These are phyloP conservation scores for Eupeodes latifasciatus DNA, from an alignment of 2,888 invertebrate genomes.

Conservation along the genomic window DNA sequence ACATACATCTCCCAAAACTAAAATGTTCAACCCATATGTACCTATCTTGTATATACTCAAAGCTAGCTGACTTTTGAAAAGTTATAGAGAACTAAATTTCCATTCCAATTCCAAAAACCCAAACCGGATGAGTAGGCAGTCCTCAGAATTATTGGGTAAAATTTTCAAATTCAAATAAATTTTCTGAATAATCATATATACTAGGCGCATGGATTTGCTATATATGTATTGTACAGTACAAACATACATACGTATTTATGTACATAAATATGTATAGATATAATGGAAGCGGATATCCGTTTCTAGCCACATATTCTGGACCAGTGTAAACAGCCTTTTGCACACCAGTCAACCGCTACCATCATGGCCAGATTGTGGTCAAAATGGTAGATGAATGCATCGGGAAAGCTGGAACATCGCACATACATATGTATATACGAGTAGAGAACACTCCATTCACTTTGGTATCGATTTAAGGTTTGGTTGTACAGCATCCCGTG, in stretches of 20 bases:
- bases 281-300: constrained; percentile 50
- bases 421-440: not conserved
- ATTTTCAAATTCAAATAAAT: constrained; percentile 67
- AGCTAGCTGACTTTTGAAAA: not conserved
- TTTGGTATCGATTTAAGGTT: constrained; percentile 53
- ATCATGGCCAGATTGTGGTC: constrained; percentile 61
- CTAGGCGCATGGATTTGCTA: constrained; percentile 46
- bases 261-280: too few species aligned
- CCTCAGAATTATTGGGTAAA: constrained; percentile 52
- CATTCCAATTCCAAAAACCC: constrained; percentile 3
- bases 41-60: not conserved
- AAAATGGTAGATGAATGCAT: constrained; percentile 41
- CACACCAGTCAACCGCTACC: constrained; percentile 39
- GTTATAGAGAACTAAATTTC: constrained; percentile 44
- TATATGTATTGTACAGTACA: too few species aligned
- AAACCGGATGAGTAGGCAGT: constrained; percentile 17
- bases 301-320: constrained; percentile 38
- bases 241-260: too few species aligned
- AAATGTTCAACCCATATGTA: not conserved
- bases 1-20: constrained; percentile 12
- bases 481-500: constrained; percentile 21
- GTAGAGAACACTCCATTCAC: not conserved
- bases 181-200: constrained; percentile 53
- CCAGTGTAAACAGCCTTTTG: constrained; percentile 47
- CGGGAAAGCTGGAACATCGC: not conserved